Base-by-base conservation (phyloP, 2,797 vertebrate species). In the Cuniculus paca region DNA sequence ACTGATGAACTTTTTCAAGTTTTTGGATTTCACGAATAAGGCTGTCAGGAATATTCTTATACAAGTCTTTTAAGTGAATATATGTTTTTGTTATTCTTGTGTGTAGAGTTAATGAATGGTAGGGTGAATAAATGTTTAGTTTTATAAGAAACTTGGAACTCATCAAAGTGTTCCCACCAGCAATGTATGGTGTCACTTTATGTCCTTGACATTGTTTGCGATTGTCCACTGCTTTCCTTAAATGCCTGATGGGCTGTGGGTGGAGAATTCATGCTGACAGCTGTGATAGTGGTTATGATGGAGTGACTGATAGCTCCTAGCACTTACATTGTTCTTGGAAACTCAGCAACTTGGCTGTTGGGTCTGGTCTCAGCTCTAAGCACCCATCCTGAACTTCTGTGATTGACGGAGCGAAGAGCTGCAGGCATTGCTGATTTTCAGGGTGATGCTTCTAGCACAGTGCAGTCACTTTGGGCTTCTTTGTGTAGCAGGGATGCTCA, bases 351-450 rank as follows among this genome's bases (percentile, higher is more conserved):
- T 91, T 52, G 60, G 60, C 60, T 54, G 0, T 39, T 81, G 65
- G 52, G 20, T 75, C 79, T 81, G 52, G 24, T 42, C 77, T 84
- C 16, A 20, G 92, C 78, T 96, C 81, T 52, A 45, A 86, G 88
- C 58, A 56, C 70, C 75, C 0, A 0, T 95, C 86, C 90, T 39
- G 10, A 58, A 82, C 87, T 60, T 92, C 94, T 70, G 95, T 86
- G 96, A 93, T 72, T 95, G 96, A 93, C 96, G 97, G 94, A 90
- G 95, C 95, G 93, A 97, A 86, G 80, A 48, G 80, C 96, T 91
- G 8, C 0, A 28, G 92, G 87, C 95, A 80, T 61, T 36, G 6
- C 88, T 58, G 65, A 63, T 56, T 61, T 75, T 78, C 78, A 89
- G 86, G 70, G 52, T 65, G 31, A 56, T 9, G 72, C 70, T 92